These are phyloP conservation scores for Suillia variegata DNA, from an alignment of 2,888 invertebrate species.

Conservation along the genomic window DNA sequence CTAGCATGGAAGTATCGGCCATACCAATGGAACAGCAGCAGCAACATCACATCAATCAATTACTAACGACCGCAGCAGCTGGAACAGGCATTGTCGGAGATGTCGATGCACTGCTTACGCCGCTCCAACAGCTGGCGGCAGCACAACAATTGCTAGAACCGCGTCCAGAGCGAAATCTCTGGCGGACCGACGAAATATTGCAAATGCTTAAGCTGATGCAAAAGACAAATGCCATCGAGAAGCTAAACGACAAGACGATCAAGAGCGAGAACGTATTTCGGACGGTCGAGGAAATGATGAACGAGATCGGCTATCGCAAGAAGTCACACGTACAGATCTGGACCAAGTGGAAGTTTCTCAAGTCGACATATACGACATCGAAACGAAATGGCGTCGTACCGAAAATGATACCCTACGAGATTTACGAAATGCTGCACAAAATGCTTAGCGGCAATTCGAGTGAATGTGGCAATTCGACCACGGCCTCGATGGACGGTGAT, in stretches of 20 bases:
- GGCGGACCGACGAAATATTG: conserved; percentile 58
- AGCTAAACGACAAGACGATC: conserved; percentile 54
- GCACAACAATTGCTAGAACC: conserved; percentile 11
- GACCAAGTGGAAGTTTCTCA: conserved; percentile 61
- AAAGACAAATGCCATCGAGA: conserved; percentile 48
- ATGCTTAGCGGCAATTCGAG: conserved; percentile 39
- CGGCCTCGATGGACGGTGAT: conserved; percentile 43
- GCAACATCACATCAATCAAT: conserved; percentile 35
- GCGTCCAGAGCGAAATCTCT: conserved; percentile 57
- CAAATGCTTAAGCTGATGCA: conserved; percentile 56
- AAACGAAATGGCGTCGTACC: conserved; percentile 52
- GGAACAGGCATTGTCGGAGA: conserved; percentile 44
- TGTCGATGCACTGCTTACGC: conserved; percentile 46
- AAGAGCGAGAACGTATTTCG: conserved; percentile 58
- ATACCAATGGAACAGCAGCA: conserved; percentile 26
- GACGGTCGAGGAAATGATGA: conserved; percentile 54
- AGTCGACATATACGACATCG: conserved; percentile 59
- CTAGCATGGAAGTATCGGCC: conserved; percentile 2
- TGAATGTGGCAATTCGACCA: conserved; percentile 37
- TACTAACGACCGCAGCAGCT: conserved; percentile 41
- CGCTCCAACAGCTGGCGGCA: conserved; percentile 32
- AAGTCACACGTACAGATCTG: conserved; percentile 59
- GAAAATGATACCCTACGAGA: conserved; percentile 52
- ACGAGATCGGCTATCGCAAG: conserved; percentile 52
- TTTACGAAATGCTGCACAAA: conserved; percentile 49